Base-by-base conservation (phyloP, 1,140 invertebrate genomes). In the Globodera rostochiensis region DNA sequence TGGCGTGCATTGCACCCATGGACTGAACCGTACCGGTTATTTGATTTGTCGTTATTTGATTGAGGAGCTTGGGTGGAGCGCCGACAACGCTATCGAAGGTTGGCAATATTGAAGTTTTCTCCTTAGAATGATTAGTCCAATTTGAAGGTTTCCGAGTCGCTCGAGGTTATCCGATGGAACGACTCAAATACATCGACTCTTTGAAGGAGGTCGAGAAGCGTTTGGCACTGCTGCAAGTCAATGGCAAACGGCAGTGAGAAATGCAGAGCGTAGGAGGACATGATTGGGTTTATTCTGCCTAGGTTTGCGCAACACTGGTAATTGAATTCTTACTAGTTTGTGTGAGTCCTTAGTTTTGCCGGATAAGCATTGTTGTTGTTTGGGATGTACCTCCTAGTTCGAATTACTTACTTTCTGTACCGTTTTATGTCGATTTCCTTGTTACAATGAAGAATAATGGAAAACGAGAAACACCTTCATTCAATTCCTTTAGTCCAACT, bases 1-100 rank as follows among this genome's bases (percentile, higher is more conserved):
- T 85, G 95, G 94, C 60, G 93, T 96, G 36, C 95, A 96, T 88
- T 96, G 95, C 89, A 96, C 95, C 0, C 95, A 96, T 88, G 95
- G 95, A 9, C 91, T 96, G 6, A 96, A 96, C 89, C 92, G 95
- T 79, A 95, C 95, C 4, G 95, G 95, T 0, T 96, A 95, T 88
- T 92, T 96, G 79, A 93, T 96, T 76, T 96, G 94, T 85, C 89
- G 90, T 85, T 91, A 86, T 80, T 73, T 83, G 13, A 77, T 81
- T 19, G 57, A 66, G 87, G 92, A 93, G 86, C 19, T 15, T 13
- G 57, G 57, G 5, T 64, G 57, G 57, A 64, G 57, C 15, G 57
- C 57, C 13, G 19, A 19, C 19, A 19, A 64, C 57, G 57, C 57
- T 19, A 64, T 64, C 19, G 57, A 64, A 64, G 6, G 57, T 64